A percentile compares a stretch with the other conserved stretches of the same genome.
These are phyloP conservation scores for Diphyllodes magnificus DNA, from an alignment of 2,113 vertebrate species.

Conservation along the genomic window DNA sequence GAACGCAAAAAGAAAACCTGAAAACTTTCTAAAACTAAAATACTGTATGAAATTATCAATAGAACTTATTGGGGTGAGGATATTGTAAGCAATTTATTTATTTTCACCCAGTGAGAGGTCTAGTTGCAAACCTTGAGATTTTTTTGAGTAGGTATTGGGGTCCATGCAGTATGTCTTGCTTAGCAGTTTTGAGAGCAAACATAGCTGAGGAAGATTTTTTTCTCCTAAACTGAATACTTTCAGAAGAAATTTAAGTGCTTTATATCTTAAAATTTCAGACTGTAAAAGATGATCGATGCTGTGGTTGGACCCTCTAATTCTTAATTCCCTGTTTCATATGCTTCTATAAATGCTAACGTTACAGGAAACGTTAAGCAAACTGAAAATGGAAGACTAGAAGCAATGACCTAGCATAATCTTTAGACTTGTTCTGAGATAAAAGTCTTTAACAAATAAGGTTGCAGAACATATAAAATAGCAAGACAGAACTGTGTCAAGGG, in stretches of 20 bases:
- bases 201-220: not conserved
- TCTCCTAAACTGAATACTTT: not conserved
- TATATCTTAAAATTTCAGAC: not conserved
- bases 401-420: not conserved
- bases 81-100: not conserved
- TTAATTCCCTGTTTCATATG: not conserved
- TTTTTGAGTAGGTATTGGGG: not conserved
- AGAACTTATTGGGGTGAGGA: not conserved
- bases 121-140: not conserved
- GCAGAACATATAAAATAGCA: not conserved
- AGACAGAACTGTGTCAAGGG: not conserved
- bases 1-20: rapidly evolving
- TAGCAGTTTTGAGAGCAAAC: not conserved
- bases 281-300: not conserved
- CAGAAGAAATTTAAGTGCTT: not conserved
- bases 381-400: not conserved
- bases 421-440: not conserved
- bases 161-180: not conserved
- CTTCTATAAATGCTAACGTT: not conserved
- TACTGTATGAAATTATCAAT: not conserved
- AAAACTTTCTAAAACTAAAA: not conserved
- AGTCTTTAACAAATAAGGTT: not conserved
- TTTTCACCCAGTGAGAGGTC: not conserved
- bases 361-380: not conserved
- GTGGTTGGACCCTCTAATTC: not conserved